These are phyloP conservation scores for Isotomurus palustris DNA, from an alignment of 2,888 invertebrate species.

Conservation along the genomic window DNA sequence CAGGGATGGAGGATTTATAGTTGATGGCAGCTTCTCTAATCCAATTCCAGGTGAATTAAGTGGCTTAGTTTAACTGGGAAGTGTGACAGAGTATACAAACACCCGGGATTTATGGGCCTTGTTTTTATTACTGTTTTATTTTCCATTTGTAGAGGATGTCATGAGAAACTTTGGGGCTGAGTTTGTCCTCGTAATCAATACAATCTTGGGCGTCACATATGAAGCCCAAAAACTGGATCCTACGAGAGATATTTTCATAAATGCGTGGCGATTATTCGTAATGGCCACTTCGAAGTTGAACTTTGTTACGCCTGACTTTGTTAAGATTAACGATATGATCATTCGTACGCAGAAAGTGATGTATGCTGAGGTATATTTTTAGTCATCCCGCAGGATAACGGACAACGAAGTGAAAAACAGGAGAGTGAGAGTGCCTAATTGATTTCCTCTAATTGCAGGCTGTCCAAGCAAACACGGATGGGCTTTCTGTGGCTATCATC, in stretches of 20 bases:
- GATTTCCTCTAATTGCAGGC: background rate
- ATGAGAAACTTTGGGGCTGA: conserved; percentile 23
- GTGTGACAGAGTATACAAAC: background rate
- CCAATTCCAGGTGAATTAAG: conserved; percentile 22
- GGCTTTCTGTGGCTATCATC: background rate
- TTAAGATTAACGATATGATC: background rate
- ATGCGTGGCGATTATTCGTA: background rate
- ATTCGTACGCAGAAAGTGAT: conserved; percentile 1
- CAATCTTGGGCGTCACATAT: conserved; percentile 9
- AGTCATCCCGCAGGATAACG: no score
- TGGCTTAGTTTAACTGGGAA: no score
- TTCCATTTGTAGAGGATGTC: conserved; percentile 14
- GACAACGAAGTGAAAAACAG: no score
- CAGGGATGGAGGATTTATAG: conserved; percentile 21
- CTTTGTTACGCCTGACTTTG: background rate
- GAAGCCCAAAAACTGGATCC: background rate
- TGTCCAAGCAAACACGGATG: background rate
- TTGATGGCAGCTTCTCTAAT: conserved; percentile 20
- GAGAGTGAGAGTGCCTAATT: background rate
- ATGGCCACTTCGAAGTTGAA: background rate
- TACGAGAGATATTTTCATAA: background rate
- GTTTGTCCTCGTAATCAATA: conserved; percentile 24
- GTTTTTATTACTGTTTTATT: background rate
- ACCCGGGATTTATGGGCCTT: background rate
- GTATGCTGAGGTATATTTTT: background rate